Percentiles rank a stretch among this genome's conserved stretches.
Conservation (phyloP, 2,113 vertebrate species). For the Platysternon megacephalum region DNA sequence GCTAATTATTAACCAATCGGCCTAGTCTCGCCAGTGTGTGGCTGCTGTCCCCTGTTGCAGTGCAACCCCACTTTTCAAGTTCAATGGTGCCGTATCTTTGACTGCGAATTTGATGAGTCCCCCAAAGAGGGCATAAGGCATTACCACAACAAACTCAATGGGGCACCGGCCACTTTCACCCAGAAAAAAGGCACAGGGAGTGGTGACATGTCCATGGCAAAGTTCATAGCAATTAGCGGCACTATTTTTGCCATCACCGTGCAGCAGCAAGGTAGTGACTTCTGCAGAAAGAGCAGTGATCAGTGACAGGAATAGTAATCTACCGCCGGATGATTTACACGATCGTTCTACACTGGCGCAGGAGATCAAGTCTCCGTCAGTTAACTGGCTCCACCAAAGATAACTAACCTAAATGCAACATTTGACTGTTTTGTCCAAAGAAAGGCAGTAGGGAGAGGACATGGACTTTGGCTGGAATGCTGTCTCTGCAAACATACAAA, state of each 20-base stretch:
- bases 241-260: neutral
- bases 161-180: neutral
- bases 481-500: neutral
- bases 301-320: neutral
- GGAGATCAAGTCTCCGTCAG: accelerated
- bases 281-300: neutral
- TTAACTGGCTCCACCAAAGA: neutral
- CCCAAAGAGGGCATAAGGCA: neutral
- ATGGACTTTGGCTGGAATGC: neutral
- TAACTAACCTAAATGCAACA: neutral
- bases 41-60: neutral
- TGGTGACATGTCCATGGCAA: neutral
- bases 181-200: neutral
- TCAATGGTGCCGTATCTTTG: neutral
- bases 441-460: neutral
- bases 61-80: neutral
- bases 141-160: neutral
- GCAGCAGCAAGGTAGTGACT: neutral
- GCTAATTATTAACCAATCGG: neutral
- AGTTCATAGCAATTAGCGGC: neutral
- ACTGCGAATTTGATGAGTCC: neutral
- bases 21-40: neutral
- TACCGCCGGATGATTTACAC: neutral
- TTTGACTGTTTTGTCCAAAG: neutral
- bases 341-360: accelerated